These are phyloP conservation scores for Leptinotarsa defecta DNA, from an alignment of 1,140 invertebrate genomes.

Conservation along the genomic window DNA sequence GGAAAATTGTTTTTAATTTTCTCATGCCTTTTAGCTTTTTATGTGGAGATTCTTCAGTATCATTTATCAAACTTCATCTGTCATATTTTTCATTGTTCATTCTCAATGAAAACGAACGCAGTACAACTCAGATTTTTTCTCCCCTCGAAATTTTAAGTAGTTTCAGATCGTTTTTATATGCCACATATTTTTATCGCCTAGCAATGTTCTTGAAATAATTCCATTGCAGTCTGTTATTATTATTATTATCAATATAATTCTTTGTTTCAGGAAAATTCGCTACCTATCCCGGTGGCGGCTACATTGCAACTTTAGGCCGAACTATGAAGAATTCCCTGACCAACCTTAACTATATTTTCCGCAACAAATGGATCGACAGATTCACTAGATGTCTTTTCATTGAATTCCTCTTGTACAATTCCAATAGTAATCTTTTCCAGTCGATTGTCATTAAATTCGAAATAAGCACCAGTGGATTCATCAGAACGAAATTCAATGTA, in stretches of 20 bases:
- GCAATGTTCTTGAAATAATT: too few relatives aligned
- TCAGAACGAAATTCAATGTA: conserved; percentile 28
- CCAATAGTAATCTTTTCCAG: conserved; percentile 43
- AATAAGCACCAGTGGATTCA: conserved; percentile 36
- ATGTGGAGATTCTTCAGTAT: too few relatives aligned
- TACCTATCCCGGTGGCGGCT: conserved; percentile 40
- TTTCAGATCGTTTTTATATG: too few relatives aligned
- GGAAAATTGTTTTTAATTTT: too few relatives aligned
- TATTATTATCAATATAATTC: too few relatives aligned
- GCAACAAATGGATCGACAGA: conserved; percentile 41
- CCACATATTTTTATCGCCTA: too few relatives aligned
- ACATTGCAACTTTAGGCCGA: conserved; percentile 40
- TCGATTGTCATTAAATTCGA: conserved; percentile 37
- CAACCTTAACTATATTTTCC: conserved; percentile 38
- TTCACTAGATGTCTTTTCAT: conserved; percentile 38
- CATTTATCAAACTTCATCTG: too few relatives aligned
- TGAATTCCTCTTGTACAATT: conserved; percentile 42
- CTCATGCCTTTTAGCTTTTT: too few relatives aligned
- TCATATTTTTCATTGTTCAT: not conserved
- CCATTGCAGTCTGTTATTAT: too few relatives aligned
- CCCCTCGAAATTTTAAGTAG: too few relatives aligned
- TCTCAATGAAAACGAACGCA: not conserved
- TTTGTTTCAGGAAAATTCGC: conserved; percentile 29
- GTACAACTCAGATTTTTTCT: too few relatives aligned
- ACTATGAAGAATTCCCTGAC: conserved; percentile 41